Base-by-base conservation (phyloP, 2,888 invertebrate genomes). In the Andrena minutula region DNA sequence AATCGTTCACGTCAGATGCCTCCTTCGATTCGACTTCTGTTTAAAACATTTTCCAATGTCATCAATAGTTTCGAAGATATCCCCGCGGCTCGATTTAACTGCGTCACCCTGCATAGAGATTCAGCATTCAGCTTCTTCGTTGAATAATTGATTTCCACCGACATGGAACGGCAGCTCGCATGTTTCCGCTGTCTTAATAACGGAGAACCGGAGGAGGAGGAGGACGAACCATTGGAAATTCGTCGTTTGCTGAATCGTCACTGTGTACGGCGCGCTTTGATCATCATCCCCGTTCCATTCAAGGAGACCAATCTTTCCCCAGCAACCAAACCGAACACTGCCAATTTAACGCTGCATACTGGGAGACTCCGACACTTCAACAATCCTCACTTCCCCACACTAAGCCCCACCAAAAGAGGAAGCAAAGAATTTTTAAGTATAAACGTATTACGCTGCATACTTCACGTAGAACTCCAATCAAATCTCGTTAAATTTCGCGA, bases 161-260 rank as follows among this genome's bases (percentile, higher is more conserved):
- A 30, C 63, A 47, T 35, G 56, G 58, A 58, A 20, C 60, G 35
- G 47, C 58, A 20, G 53, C 32, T 70, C 60, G 70, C 71, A 47
- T 61, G 71, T 61, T 58, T 47, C 60, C 71, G 47, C 61, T 61
- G 71, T 71, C 60, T 71, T 71, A 58, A 71, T 71, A 61, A 71
- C 61, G 30, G 49, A 71, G 41, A 61, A 71, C 47, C 30, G 61
- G 28, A 2, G 60, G 49, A 20, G 60, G 49, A 20, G 61, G 41
- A 60, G 35, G 60, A 60, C 30, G 58, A 70, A 70, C 70, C 47
- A 60, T 70, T 70, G 70, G 58, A 70, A 70, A 70, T 58, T 56
- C 56, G 58, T 60, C 70, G 68, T 68, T 68, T 68, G 68, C 32
- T 6, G 51, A 68, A 68, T 68, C 68, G 70, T 32, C 20, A 61